phyloP scores from a whole-genome alignment of 2,888 invertebrate species.

The Watsonalla binaria region DNA sequence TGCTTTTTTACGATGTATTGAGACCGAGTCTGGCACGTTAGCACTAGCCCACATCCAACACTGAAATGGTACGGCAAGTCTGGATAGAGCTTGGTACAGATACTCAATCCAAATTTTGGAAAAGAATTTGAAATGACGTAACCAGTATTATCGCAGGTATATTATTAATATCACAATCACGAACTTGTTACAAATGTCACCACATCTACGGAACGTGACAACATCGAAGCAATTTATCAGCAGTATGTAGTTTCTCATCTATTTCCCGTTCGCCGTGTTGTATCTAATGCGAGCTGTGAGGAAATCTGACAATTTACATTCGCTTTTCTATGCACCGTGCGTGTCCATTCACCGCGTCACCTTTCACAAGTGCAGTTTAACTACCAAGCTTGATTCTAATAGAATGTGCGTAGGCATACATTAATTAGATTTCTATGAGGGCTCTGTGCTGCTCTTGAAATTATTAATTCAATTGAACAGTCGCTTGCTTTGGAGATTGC shows the following conservation, averaged over 20 bases:
- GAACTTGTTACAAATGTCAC: too few species aligned
- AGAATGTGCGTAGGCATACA: slow-evolving; percentile 7
- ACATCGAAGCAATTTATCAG: background rate
- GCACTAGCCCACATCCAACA: too few species aligned
- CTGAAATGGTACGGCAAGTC: too few species aligned
- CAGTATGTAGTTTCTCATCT: background rate
- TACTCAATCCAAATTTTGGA: too few species aligned
- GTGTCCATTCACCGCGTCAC: slow-evolving; percentile 9
- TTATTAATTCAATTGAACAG: too few species aligned
- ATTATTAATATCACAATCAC: too few species aligned
- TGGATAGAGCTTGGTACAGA: too few species aligned
- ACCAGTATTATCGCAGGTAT: too few species aligned
- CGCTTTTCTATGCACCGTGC: slow-evolving; percentile 24
- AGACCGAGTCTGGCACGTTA: slow-evolving; percentile 6
- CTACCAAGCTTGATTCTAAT: slow-evolving; percentile 6
- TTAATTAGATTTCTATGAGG: too few species aligned
- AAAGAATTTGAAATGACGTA: too few species aligned
- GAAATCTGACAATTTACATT: slow-evolving; percentile 32
- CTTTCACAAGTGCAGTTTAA: background rate
- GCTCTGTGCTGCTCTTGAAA: too few species aligned
- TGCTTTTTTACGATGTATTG: background rate
- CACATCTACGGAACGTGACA: background rate
- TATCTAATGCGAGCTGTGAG: slow-evolving; percentile 22
- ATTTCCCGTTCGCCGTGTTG: background rate
- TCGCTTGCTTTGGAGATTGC: too few species aligned